Evolutionary conservation across 2,113 vertebrate species (phyloP), one percentile per base, ranked within the genome.

Genomic region (Ranitomeya variabilis): DNA sequence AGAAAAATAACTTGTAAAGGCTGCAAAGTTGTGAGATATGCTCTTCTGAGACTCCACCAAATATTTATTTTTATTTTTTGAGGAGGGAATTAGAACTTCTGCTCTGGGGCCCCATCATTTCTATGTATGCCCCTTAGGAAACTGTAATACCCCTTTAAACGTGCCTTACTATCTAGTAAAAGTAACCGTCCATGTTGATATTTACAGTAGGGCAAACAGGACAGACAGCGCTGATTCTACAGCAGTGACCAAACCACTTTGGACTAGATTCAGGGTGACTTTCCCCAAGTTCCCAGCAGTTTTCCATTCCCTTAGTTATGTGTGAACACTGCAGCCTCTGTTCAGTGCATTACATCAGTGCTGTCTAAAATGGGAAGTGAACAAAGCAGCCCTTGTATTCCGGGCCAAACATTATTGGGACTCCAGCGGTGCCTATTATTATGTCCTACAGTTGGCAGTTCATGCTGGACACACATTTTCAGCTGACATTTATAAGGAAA

Each of bases 241-340:
- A 89, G 73, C 87, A 71, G 60, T 85, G 87, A 79, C 87, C 87
- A 15, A 16, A 74, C 59, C 59, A 85, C 82, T 83, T 88, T 77
- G 80, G 83, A 66, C 80, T 83, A 64, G 80, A 83, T 83, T 83
- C 69, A 77, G 80, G 69, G 69, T 83, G 80, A 77, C 80, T 89
- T 85, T 64, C 73, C 73, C n/a, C 10, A 85, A 79, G 81, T 62
- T 85, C 81, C 73, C 51, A 69, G 64, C 74, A 89, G n/a, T 88
- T 85, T 89, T 89, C 74, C 82, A 81, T 79, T 85, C 74, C 87
- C 62, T 69, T 19, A 19, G 73, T 84, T 54, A 60, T 85, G 81
- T 85, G 82, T 89, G 87, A 89, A 89, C 82, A 84, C 71, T 79
- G 73, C 71, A 82, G 87, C 81, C 82, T 89, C 87, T 89, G 81